Percentiles rank a stretch among this genome's conserved stretches.
Conservation (phyloP, 2,888 invertebrate genomes). For the Athalia circularis region DNA sequence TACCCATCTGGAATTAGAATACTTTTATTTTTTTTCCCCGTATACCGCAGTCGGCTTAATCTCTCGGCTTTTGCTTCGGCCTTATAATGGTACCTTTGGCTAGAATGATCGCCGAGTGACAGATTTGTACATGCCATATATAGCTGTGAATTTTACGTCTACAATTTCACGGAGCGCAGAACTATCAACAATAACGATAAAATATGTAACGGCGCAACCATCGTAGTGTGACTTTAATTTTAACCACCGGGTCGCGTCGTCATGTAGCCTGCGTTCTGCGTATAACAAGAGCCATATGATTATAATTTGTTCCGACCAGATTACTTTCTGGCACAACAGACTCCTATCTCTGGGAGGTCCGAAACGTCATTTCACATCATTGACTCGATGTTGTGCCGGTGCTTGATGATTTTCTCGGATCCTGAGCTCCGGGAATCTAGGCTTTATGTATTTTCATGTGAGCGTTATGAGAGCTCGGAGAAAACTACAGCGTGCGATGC, state of each 20-base stretch:
- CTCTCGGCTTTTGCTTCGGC: no score
- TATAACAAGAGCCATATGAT: not conserved
- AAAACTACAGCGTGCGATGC: no score
- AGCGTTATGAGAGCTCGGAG: not conserved
- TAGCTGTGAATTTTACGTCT: not conserved
- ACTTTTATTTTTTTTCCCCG: not conserved
- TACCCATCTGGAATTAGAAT: constrained; percentile 1
- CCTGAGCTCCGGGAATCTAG: not conserved
- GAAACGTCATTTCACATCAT: constrained; percentile 31
- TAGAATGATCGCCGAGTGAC: not conserved
- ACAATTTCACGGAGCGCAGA: constrained; percentile 11
- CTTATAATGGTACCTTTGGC: no score
- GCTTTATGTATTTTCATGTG: not conserved
- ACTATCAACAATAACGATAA: not conserved
- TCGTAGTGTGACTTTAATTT: constrained; percentile 16
- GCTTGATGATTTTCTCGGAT: not conserved
- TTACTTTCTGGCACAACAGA: constrained; percentile 30
- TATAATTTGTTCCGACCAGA: constrained; percentile 32
- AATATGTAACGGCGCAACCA: not conserved
- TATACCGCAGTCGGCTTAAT: not conserved
- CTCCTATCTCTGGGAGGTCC: constrained; percentile 18
- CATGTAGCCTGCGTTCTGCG: no score
- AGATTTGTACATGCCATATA: not conserved
- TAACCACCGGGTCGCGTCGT: not conserved
- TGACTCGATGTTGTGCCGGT: constrained; percentile 8